These are phyloP conservation scores for Siniperca obscura DNA, from an alignment of 2,797 vertebrate genomes.

Conservation along the genomic window DNA sequence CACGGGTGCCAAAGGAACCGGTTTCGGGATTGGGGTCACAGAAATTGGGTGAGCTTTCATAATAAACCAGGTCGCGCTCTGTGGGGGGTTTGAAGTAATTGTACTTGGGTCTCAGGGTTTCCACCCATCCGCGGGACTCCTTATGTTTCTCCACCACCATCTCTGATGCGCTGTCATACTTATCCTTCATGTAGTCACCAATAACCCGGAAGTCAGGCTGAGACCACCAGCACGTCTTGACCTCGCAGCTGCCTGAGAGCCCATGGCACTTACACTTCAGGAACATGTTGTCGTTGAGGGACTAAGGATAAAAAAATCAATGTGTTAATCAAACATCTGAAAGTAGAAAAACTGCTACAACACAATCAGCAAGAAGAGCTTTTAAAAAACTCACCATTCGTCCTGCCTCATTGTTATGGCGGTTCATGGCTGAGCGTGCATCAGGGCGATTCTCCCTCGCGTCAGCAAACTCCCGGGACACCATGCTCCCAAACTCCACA, in stretches of 20 bases:
- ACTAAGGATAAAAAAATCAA: slow-evolving; percentile 80
- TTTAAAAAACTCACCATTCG: slow-evolving; percentile 85
- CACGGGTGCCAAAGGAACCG: slow-evolving; percentile 95
- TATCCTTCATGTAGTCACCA: slow-evolving; percentile 98
- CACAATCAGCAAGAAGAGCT: not conserved
- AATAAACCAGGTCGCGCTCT: slow-evolving; percentile 96
- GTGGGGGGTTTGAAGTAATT: slow-evolving; percentile 97
- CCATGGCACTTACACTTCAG: slow-evolving; percentile 99
- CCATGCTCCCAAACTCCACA: slow-evolving; percentile 96
- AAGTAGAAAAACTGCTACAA: not conserved
- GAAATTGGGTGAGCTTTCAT: slow-evolving; percentile 96
- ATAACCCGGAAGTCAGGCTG: slow-evolving; percentile 96
- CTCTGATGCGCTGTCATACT: slow-evolving; percentile 98
- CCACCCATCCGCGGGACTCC: slow-evolving; percentile 98
- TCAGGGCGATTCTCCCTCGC: slow-evolving; percentile 96
- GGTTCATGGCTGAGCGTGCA: slow-evolving; percentile 97
- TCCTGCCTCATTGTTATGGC: slow-evolving; percentile 98
- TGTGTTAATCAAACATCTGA: slow-evolving; percentile 9
- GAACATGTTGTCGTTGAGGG: slow-evolving; percentile 95
- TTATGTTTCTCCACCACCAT: slow-evolving; percentile 98
- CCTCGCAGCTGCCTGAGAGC: slow-evolving; percentile 97
- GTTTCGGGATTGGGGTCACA: slow-evolving; percentile 96
- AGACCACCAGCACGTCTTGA: slow-evolving; percentile 99
- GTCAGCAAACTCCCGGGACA: slow-evolving; percentile 96
- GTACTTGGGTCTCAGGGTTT: slow-evolving; percentile 95